Base-by-base conservation (phyloP, 2,888 invertebrate genomes). In the Eristalis pertinax region DNA sequence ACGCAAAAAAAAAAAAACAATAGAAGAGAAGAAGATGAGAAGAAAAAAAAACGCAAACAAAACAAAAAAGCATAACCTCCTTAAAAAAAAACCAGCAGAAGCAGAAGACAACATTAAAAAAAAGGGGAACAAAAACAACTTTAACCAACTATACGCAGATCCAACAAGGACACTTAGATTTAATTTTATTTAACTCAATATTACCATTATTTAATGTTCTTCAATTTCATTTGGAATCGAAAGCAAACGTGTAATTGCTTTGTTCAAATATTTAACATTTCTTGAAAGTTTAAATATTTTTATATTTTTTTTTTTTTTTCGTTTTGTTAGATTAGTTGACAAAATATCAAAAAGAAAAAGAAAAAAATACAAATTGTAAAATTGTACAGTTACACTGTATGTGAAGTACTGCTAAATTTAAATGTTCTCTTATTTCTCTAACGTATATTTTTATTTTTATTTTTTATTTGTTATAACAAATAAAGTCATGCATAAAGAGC, bases 141-240 rank as follows among this genome's bases (percentile, higher is more conserved):
- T 72, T 74, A 78, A 67, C 43, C 75, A 86, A 86, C 74, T 62
- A 83, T 83, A 86, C 86, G 86, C 86, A 78, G 78, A 83, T 86
- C 86, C 83, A 83, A 78, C 74, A 86, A 86, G 86, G 86, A 86
- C 83, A 86, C 86, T 77, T 86, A 86, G 83, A 83, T 75, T 78
- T 85, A 76, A n/a, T 69, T 32, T 76, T 81, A 82, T 50, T 77
- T 83, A 50, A 85, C 74, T 50, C 70, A 74, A 67, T 81, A 68
- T 62, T 69, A 29, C 19, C 68, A 70, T 38, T 74, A 50, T 78
- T 75, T 70, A 70, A 13, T 62, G 60, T 56, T 63, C 4, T 65
- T 50, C 50, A 11, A 58, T 68, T 60, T 13, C 50, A 50, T 50
- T 50, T 50, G 50, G 19, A 63, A 29, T 62, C 1, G 68, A 67